These are phyloP conservation scores for Actinia equina DNA, from an alignment of 64 coral and sea anemone species.

Conservation along the genomic window DNA sequence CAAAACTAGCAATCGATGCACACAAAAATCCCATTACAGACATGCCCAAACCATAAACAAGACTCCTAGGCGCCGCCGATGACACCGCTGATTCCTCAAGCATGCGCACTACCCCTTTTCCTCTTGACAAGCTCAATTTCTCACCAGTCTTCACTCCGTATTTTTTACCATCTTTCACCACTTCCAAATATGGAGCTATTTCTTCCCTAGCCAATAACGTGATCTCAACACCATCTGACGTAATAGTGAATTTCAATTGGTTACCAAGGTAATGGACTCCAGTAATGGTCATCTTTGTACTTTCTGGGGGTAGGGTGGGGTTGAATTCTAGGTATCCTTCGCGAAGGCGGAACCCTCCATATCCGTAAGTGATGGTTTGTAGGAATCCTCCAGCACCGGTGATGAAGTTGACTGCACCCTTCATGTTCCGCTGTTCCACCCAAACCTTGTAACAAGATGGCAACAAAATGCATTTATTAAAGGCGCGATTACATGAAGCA, in stretches of 20 bases:
- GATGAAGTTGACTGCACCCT: slow-evolving; percentile 82
- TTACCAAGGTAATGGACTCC: slow-evolving; percentile 66
- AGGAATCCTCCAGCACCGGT: slow-evolving; percentile 87
- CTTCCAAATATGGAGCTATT: slow-evolving; percentile 62
- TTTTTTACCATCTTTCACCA: slow-evolving; percentile 24
- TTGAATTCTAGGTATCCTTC: slow-evolving; percentile 49
- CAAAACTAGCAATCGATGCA: neutral
- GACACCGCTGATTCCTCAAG: slow-evolving; percentile 27
- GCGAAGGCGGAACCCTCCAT: slow-evolving; percentile 75
- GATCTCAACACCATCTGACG: slow-evolving; percentile 41
- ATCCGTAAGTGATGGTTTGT: slow-evolving; percentile 82
- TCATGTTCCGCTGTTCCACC: slow-evolving; percentile 61
- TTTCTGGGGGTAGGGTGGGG: slow-evolving; percentile 61
- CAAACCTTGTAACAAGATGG: slow-evolving; percentile 44
- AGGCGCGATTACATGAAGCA: too few relatives aligned
- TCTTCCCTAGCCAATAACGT: slow-evolving; percentile 41
- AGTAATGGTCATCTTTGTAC: slow-evolving; percentile 64
- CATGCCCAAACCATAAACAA: neutral
- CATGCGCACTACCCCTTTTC: slow-evolving; percentile 56
- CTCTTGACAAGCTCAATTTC: slow-evolving; percentile 29
- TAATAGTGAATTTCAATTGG: slow-evolving; percentile 46
- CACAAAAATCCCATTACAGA: neutral
- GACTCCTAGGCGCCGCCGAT: neutral
- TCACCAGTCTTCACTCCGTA: slow-evolving; percentile 37
- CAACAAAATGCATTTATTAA: too few relatives aligned